Conservation (phyloP, 2,888 invertebrate species). For the Branchipolynoe longqiensis region DNA sequence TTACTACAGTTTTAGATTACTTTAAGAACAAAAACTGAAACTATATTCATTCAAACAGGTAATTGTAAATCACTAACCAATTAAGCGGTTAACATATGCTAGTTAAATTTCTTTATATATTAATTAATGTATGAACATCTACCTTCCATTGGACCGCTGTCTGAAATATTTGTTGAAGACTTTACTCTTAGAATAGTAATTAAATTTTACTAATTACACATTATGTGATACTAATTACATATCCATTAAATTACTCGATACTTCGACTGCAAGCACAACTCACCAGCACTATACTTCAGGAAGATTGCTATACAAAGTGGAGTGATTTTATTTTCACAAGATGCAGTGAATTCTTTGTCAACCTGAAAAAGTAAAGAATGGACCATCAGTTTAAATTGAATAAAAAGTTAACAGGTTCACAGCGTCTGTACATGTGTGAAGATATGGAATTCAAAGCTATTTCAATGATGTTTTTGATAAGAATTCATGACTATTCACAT, state of each 20-base stretch:
- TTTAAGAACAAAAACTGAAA: no score
- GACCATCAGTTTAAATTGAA: neutral
- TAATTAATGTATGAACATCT: neutral
- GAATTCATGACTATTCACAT: no score
- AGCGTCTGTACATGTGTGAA: no score
- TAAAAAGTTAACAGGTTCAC: neutral
- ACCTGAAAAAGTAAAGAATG: slow-evolving; percentile 81
- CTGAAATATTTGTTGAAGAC: no score
- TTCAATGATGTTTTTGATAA: no score
- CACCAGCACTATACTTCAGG: slow-evolving; percentile 85
- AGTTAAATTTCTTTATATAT: no score
- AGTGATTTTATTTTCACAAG: slow-evolving; percentile 85
- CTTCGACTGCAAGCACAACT: slow-evolving; percentile 62
- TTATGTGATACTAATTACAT: neutral
- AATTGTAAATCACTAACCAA: no score
- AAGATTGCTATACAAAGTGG: slow-evolving; percentile 87
- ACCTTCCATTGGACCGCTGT: neutral
- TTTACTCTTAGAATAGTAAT: no score
- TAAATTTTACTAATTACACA: neutral
- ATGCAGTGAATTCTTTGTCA: slow-evolving; percentile 86
- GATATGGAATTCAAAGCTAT: no score
- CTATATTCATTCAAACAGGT: no score
- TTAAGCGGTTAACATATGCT: no score
- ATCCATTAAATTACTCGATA: neutral
- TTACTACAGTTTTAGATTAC: no score